Percentiles rank a stretch among this genome's conserved stretches.
phyloP scores from a whole-genome alignment of 2,797 vertebrate species.

The Oreonectes daqikongensis region DNA sequence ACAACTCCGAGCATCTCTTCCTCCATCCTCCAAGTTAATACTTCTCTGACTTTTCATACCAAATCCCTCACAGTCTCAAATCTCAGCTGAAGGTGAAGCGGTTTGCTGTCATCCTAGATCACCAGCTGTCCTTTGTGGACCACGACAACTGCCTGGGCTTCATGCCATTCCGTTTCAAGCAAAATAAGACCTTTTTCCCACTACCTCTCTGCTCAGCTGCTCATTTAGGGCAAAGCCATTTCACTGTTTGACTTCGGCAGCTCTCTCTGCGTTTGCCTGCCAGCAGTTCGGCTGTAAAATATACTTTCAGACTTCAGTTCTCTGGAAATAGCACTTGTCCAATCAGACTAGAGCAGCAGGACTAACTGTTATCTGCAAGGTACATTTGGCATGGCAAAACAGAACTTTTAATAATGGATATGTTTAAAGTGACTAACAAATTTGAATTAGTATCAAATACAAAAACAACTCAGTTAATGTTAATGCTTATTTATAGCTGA shows the following conservation, averaged over 20 bases:
- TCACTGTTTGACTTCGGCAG: not conserved
- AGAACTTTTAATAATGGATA: no score
- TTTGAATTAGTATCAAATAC: no score
- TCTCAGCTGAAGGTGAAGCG: constrained; percentile 36
- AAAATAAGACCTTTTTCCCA: constrained; percentile 1
- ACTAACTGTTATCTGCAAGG: no score
- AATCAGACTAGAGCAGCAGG: not conserved
- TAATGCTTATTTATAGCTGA: no score
- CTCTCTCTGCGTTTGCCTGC: not conserved
- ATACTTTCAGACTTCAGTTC: not conserved
- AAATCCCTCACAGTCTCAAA: constrained; percentile 11
- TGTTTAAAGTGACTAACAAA: no score
- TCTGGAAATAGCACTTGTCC: not conserved
- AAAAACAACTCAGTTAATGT: no score
- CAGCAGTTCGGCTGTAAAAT: not conserved
- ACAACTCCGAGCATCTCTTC: constrained; percentile 4
- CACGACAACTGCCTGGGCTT: constrained; percentile 18
- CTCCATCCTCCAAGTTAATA: constrained; percentile 16
- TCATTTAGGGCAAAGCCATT: constrained; percentile 17
- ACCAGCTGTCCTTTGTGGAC: constrained; percentile 23
- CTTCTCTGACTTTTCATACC: constrained; percentile 17
- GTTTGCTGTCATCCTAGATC: constrained; percentile 30
- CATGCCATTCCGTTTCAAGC: constrained; percentile 17
- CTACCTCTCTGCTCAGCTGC: constrained; percentile 8
- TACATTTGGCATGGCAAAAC: no score